These are phyloP conservation scores for Neogobius melanostomus DNA, from an alignment of 2,113 vertebrate species.

Conservation along the genomic window DNA sequence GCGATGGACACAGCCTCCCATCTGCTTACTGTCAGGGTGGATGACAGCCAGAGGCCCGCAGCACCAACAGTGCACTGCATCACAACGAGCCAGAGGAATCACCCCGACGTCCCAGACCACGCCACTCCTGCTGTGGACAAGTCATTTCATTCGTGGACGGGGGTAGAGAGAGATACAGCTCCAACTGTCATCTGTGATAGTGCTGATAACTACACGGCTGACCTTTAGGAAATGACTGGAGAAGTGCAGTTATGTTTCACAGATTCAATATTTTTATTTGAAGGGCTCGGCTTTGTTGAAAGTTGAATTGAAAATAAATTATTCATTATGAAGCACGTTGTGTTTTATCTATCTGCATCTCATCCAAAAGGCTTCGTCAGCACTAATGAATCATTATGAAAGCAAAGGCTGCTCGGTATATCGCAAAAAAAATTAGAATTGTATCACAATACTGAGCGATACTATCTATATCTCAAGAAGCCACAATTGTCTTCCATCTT, in stretches of 20 bases:
- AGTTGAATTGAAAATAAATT: too few relatives aligned
- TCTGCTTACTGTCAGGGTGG: constrained; percentile 42
- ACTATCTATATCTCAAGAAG: too few relatives aligned
- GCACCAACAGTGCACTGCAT: constrained; percentile 8
- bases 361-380: too few relatives aligned
- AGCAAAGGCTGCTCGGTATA: too few relatives aligned
- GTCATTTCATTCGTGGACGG: constrained; percentile 7
- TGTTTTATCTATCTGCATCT: too few relatives aligned
- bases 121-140: constrained; percentile 17
- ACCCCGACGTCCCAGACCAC: constrained; percentile 12
- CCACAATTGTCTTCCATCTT: too few relatives aligned
- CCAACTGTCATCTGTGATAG: neutral
- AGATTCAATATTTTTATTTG: neutral
- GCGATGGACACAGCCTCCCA: constrained; percentile 32
- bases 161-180: constrained; percentile 5
- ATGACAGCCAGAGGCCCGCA: constrained; percentile 31
- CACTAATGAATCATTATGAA: too few relatives aligned
- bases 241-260: neutral
- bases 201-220: neutral
- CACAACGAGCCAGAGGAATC: neutral
- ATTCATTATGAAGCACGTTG: too few relatives aligned
- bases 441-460: too few relatives aligned
- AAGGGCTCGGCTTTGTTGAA: too few relatives aligned
- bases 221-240: neutral
- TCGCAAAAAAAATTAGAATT: too few relatives aligned